These are phyloP conservation scores for Homarus americanus DNA, from an alignment of 1,140 invertebrate species.

Conservation along the genomic window DNA sequence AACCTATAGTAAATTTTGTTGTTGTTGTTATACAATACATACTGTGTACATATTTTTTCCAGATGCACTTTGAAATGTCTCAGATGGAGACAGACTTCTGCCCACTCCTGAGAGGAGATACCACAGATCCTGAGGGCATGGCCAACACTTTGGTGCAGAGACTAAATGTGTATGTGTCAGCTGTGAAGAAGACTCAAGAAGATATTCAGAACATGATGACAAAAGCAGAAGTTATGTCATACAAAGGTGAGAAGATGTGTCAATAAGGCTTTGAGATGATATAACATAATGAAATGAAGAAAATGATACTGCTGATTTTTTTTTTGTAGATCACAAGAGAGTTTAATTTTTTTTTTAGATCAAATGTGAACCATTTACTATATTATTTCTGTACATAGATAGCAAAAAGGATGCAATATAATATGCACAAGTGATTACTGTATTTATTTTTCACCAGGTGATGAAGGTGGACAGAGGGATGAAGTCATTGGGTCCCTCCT, in stretches of 20 bases:
- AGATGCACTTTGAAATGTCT: constrained; percentile 88
- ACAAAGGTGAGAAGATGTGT: constrained; percentile 59
- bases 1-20: too few relatives aligned
- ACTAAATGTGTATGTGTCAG: constrained; percentile 81
- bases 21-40: too few relatives aligned
- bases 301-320: too few relatives aligned
- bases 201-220: constrained; percentile 86
- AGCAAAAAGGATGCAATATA: too few relatives aligned
- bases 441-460: constrained; percentile 76
- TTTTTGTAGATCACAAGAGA: background rate
- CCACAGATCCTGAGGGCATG: constrained; percentile 82
- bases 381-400: too few relatives aligned
- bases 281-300: background rate
- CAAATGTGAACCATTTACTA: background rate
- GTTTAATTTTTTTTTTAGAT: background rate
- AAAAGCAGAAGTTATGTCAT: constrained; percentile 81
- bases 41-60: constrained; percentile 76
- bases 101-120: constrained; percentile 85
- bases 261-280: background rate
- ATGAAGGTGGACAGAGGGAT: constrained; percentile 79
- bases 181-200: constrained; percentile 83
- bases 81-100: constrained; percentile 87
- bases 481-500: constrained; percentile 82
- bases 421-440: too few relatives aligned
- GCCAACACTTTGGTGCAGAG: constrained; percentile 82